phyloP scores from a whole-genome alignment of 2,113 vertebrate genomes.

The Indicator maculatus region DNA sequence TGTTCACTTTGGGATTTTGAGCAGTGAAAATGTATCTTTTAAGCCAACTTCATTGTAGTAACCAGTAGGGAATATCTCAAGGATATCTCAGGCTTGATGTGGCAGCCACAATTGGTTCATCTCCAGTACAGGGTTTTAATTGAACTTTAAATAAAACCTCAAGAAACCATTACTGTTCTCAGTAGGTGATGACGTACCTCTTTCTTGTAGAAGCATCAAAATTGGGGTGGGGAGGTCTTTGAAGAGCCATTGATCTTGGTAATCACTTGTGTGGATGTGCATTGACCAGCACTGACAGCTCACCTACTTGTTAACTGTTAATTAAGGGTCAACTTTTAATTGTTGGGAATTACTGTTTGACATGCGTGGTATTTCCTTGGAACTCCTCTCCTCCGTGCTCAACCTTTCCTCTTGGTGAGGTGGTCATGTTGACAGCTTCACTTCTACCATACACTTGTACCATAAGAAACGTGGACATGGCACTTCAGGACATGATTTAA shows the following conservation, averaged over 20 bases:
- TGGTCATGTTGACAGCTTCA: neutral
- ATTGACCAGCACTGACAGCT: neutral
- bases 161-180: conserved; percentile 40
- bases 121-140: neutral
- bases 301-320: neutral
- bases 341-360: neutral
- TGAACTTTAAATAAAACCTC: neutral
- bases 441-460: neutral
- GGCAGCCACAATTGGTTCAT: neutral
- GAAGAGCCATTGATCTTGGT: neutral
- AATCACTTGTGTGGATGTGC: neutral
- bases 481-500: too few relatives aligned
- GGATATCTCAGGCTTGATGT: neutral
- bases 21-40: neutral
- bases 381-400: rapidly evolving
- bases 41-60: neutral
- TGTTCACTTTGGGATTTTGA: neutral
- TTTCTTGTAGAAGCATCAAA: neutral
- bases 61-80: neutral
- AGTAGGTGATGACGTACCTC: neutral
- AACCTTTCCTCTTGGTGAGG: neutral
- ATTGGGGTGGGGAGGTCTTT: neutral
- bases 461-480: too few relatives aligned
- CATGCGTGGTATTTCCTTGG: neutral
- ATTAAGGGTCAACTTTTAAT: neutral